Conservation (phyloP, 1,140 invertebrate species). For the Phymastichus coffea region DNA sequence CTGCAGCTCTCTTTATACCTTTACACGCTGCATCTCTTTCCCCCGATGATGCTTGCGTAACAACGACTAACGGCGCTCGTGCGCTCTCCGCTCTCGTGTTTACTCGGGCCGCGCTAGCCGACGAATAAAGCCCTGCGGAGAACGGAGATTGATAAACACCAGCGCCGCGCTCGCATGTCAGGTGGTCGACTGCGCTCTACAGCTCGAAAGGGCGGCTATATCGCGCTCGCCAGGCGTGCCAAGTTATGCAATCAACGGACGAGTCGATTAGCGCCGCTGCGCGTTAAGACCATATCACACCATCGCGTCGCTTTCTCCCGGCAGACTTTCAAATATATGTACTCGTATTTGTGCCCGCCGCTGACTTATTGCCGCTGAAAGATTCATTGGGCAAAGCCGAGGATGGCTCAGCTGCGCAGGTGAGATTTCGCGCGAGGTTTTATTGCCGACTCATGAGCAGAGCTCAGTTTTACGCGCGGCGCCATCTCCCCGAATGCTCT, state of each 20-base stretch:
- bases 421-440: no score
- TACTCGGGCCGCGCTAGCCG: not conserved
- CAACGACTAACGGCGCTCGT: not conserved
- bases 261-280: constrained; percentile 1
- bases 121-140: constrained; percentile 39
- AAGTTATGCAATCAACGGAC: constrained; percentile 18
- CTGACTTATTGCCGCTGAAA: not conserved
- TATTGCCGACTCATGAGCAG: no score
- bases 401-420: no score
- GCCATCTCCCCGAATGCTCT: no score
- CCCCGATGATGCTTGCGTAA: not conserved
- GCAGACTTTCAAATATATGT: not conserved
- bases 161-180: no score
- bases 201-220: no score
- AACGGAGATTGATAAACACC: constrained; percentile 40
- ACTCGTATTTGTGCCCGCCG: no score
- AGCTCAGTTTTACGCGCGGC: no score
- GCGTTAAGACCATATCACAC: constrained; percentile 9
- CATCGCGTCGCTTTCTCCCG: constrained; percentile 10
- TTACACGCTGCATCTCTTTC: constrained; percentile 5
- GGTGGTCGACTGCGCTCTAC: no score
- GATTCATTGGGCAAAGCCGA: not conserved
- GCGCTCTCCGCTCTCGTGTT: not conserved
- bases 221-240: no score
- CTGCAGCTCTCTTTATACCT: not conserved